These are phyloP conservation scores for Physeter macrocephalus DNA, from an alignment of 2,113 vertebrate genomes.

Conservation along the genomic window DNA sequence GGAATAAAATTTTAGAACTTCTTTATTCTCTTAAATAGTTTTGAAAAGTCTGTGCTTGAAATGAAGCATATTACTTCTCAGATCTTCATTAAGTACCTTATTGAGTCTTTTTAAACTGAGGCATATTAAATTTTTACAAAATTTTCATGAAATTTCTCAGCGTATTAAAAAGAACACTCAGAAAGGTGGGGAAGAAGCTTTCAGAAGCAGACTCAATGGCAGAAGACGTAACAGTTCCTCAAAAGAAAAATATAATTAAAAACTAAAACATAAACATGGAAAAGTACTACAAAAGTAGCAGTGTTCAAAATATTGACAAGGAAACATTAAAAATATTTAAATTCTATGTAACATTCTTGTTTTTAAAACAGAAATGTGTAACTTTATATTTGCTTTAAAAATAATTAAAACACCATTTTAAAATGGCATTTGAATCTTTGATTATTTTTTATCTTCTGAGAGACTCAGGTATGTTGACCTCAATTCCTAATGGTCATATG, in stretches of 20 bases:
- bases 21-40: not conserved
- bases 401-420: not conserved
- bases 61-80: not conserved
- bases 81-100: not conserved
- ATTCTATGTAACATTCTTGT: not conserved
- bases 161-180: not conserved
- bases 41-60: not conserved
- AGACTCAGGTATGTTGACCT: not conserved
- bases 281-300: not conserved
- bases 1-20: not conserved
- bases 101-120: not conserved
- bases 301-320: not conserved
- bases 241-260: not conserved
- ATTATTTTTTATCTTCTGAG: not conserved
- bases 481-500: not conserved
- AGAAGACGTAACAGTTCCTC: not conserved
- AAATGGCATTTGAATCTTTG: not conserved
- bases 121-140: not conserved
- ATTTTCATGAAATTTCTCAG: not conserved
- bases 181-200: not conserved
- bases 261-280: not conserved
- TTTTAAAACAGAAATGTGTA: not conserved
- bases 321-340: not conserved
- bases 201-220: not conserved
- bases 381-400: not conserved